Conservation (phyloP, 2,113 vertebrate genomes). For the Accipiter virgatus region DNA sequence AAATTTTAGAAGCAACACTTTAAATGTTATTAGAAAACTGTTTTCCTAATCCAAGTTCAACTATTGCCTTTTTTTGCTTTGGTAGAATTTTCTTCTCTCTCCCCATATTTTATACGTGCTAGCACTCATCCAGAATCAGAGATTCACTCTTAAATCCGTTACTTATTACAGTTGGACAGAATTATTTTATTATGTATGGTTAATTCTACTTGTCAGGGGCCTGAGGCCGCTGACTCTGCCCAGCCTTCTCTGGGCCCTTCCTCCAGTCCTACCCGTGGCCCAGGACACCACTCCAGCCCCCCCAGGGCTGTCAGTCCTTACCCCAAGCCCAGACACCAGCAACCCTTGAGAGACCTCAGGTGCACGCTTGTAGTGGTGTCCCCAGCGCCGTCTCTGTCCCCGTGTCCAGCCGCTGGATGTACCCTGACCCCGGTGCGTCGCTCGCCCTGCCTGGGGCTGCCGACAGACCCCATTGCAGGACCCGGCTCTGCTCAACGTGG, state of each 20-base stretch:
- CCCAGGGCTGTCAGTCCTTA: neutral
- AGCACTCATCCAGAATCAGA: neutral
- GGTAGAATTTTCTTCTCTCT: neutral
- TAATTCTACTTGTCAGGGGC: neutral
- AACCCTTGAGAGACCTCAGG: neutral
- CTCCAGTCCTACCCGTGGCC: neutral
- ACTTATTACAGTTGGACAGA: neutral
- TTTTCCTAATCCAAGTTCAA: neutral
- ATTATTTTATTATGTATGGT: slow-evolving; percentile 16
- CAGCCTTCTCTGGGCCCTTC: neutral
- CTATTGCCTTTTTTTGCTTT: neutral
- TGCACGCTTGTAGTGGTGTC: neutral
- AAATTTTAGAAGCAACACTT: neutral
- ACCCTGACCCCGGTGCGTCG: too few relatives aligned
- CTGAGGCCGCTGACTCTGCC: too few relatives aligned
- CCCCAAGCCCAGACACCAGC: too few relatives aligned
- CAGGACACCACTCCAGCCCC: neutral
- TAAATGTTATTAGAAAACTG: neutral
- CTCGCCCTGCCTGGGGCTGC: neutral
- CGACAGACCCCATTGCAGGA: neutral
- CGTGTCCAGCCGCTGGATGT: neutral
- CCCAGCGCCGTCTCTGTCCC: neutral
- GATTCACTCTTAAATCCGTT: neutral
- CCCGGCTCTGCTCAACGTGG: neutral
- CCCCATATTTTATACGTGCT: neutral